Conservation (phyloP, 1,140 invertebrate genomes). For the Plutomurus gul region DNA sequence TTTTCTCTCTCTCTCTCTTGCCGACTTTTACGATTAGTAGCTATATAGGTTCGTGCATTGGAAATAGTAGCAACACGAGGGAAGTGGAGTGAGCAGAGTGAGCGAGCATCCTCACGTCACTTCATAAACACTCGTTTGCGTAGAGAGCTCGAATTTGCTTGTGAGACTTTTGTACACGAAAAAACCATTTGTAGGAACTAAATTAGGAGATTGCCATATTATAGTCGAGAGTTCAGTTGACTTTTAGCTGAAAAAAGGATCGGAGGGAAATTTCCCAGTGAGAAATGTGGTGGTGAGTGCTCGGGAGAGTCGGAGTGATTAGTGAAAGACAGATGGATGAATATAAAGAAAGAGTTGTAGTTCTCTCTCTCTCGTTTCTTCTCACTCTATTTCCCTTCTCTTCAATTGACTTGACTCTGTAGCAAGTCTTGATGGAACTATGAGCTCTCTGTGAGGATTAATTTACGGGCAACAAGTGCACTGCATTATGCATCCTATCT, state of each 20-base stretch:
- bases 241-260: background rate
- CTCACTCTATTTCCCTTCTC: background rate
- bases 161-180: background rate
- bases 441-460: conserved; percentile 5
- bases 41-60: too few species aligned
- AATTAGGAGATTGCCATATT: background rate
- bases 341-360: background rate
- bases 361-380: background rate
- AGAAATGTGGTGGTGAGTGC: conserved; percentile 20
- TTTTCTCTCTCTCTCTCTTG: too few species aligned
- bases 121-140: background rate
- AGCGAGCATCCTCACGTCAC: too few species aligned
- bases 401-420: too few species aligned
- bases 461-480: conserved; percentile 33
- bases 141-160: too few species aligned
- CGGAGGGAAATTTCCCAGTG: background rate
- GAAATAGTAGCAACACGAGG: background rate
- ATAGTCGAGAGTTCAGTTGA: background rate
- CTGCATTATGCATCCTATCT: background rate
- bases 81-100: too few species aligned
- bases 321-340: conserved; percentile 32
- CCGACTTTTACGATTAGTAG: too few species aligned
- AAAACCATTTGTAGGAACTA: background rate
- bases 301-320: conserved; percentile 22
- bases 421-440: conserved; percentile 5